Evolutionary conservation across 2,797 vertebrate genomes (phyloP), one percentile per base, ranked within the genome.

Genomic region (Melanotaenia parkinsoni): DNA sequence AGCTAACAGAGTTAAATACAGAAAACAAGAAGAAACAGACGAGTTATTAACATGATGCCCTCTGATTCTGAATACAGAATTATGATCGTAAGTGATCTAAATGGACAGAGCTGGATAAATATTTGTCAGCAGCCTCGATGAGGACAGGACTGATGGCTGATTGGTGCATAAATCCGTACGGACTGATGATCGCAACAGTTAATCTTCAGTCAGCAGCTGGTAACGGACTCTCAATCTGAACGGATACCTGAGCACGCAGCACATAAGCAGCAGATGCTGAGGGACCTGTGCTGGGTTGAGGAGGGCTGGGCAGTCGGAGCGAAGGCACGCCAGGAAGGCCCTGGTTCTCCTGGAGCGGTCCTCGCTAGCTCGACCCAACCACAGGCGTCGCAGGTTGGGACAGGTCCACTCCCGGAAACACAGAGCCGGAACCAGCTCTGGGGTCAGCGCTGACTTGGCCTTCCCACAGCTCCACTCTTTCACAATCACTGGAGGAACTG

Each of bases 391-490:
- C 75, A 98, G 94, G 91, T 97, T 97, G 60, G 96, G 97, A 72
- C 97, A 98, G 65, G 96, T 98, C 97, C 96, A 98, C 91, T 98
- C 97, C 10, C 97, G 91, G 90, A 98, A 97, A 80, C 96, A 96
- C 79, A 97, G 90, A 4, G 96, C 96, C 0, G 96, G 95, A 45
- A 98, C 96, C 77, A 98, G 93, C 89, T 98, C 96, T 0, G 97
- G 96, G 5, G 96, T 98, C 82, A 97, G 95, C 57, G 97, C 96
- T 0, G 96, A 97, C 88, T 97, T 97, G 66, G 96, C 96, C 87
- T 98, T 98, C 58, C 96, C 96, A 20, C 96, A 95, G 72, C 96
- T 96, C 97, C 96, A 98, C 83, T 98, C 97, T 89, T 98, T 98
- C 76, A 98, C 94, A 11, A 98, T 97, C 79, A 98, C 96, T 20